Conservation (phyloP, 2,113 vertebrate species). For the Tapirus terrestris region DNA sequence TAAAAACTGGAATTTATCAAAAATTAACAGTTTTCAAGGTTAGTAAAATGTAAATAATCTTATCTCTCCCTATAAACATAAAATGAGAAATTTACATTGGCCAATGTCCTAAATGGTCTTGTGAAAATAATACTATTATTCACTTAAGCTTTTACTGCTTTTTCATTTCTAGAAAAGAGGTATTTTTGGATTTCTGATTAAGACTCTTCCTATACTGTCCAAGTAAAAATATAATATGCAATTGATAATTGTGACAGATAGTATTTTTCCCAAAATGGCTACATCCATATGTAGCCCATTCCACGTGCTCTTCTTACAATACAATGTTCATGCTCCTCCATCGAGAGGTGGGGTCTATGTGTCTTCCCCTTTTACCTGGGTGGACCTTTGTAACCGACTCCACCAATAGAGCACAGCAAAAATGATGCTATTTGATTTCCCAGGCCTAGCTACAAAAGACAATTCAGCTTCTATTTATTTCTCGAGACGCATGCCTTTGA, state of each 20-base stretch:
- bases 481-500: not conserved
- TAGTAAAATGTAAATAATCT: not conserved
- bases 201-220: not conserved
- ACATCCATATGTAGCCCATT: not conserved
- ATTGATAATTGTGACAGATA: not conserved
- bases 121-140: not conserved
- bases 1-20: conserved; percentile 14
- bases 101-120: not conserved
- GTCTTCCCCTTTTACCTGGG: not conserved
- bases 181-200: not conserved
- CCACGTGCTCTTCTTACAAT: not conserved
- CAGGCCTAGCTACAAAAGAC: not conserved
- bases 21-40: not conserved
- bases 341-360: not conserved
- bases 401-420: not conserved
- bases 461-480: not conserved
- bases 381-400: not conserved
- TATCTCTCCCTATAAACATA: not conserved
- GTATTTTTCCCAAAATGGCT: not conserved
- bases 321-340: not conserved
- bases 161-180: not conserved
- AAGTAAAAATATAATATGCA: not conserved
- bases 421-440: not conserved
- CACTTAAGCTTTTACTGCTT: not conserved
- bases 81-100: conserved; percentile 7